Base-by-base conservation (phyloP, 2,797 vertebrate genomes). In the Calcarius lapponicus region DNA sequence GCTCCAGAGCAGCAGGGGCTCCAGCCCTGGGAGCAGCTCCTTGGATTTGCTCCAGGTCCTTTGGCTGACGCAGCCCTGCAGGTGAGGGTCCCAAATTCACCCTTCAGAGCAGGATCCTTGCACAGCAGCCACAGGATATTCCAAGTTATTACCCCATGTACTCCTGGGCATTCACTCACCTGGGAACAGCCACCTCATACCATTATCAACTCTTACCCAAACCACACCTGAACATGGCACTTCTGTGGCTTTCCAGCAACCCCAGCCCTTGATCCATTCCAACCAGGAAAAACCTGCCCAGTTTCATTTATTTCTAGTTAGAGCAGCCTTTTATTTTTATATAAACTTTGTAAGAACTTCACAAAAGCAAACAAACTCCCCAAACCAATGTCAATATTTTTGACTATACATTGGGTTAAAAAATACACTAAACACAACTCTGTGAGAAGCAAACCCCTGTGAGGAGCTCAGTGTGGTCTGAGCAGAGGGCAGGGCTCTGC, bases 111-210 rank as follows among this genome's bases (percentile, higher is more conserved):
- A 74, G 51, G 42, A 83, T 13, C 45, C 64, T 12, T 21, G 51
- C 36, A 42, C 22, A 84, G 43, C 50, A 65, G 51, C 19, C 53
- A 4, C 13, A 29, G 45, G 40, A 73, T 10, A 53, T 15, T 21
- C 67, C 67, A 25, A 4, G 16, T 24, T 7, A 7, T 20, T 10
- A 12, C 5, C 76, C 51, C 40, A 17, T 0, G 0, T 10, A 58
- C 14, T 58, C 67, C 60, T 1, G 0, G 75, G 58, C 43, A n/a
- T 9, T 57, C 58, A 2, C 48, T 40, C 32, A 36, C 22, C 58
- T 80, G 60, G 66, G 40, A 45, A 14, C 28, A 45, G 67, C 17
- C 75, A 45, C 24, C 60, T 17, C 19, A 31, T 13, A 12, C 24
- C 1, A 3, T 3, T 20, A 36, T 1, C 31, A 36, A 2, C 31